Conservation (phyloP, 2,888 invertebrate species). For the Meloe dianella region DNA sequence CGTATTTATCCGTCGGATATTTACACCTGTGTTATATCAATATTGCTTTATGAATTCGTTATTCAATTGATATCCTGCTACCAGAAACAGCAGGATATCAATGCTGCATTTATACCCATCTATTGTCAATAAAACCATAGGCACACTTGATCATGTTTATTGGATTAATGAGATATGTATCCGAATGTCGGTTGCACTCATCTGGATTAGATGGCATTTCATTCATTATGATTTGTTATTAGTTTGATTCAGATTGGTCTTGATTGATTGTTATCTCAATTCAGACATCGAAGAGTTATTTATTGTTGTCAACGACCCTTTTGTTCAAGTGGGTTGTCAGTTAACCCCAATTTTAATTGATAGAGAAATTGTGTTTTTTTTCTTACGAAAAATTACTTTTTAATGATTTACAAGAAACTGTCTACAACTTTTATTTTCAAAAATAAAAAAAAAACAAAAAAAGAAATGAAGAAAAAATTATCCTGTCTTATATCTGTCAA, state of each 20-base stretch:
- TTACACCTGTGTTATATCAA: background rate
- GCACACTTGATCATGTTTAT: slow-evolving; percentile 55
- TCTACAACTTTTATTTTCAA: background rate
- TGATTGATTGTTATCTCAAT: slow-evolving; percentile 40
- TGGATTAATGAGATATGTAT: slow-evolving; percentile 56
- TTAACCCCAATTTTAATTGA: no score
- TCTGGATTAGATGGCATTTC: slow-evolving; percentile 46
- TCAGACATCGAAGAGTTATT: slow-evolving; percentile 37
- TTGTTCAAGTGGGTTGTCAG: background rate
- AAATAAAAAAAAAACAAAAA: no score
- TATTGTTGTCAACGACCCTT: slow-evolving; percentile 33
- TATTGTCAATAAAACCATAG: slow-evolving; percentile 54
- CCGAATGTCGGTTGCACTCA: slow-evolving; percentile 53
- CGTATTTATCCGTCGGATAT: background rate
- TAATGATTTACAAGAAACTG: background rate
- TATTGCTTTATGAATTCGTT: slow-evolving; percentile 14
- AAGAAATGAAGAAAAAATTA: background rate
- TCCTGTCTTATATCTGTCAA: slow-evolving; percentile 7
- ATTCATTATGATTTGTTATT: slow-evolving; percentile 47
- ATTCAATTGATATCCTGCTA: slow-evolving; percentile 29
- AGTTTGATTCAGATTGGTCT: slow-evolving; percentile 40
- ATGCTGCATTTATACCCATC: slow-evolving; percentile 48
- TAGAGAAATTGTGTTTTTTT: no score
- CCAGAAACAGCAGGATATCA: slow-evolving; percentile 44
- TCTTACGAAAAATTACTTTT: background rate